These are phyloP conservation scores for Cyanoderma ruficeps DNA, from an alignment of 2,113 vertebrate species.

Conservation along the genomic window DNA sequence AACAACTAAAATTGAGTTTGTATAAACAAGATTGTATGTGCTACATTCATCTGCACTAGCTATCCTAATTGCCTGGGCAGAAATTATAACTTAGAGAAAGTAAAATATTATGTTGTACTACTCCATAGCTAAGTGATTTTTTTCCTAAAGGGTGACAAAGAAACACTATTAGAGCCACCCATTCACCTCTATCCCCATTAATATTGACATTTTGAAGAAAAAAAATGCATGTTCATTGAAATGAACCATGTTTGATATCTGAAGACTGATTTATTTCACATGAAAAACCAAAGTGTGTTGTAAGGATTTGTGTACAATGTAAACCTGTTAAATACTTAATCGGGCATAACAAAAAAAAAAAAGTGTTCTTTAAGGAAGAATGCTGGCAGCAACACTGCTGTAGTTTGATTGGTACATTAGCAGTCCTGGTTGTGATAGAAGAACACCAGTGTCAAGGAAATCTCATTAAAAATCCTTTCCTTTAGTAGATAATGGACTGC, in stretches of 20 bases:
- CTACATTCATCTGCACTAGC: neutral
- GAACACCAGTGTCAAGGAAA: constrained; percentile 15
- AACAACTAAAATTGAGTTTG: neutral
- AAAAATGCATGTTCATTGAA: neutral
- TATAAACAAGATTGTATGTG: neutral
- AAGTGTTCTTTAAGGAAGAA: neutral
- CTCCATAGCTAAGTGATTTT: neutral
- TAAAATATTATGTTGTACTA: neutral
- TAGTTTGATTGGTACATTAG: neutral
- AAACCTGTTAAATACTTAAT: constrained; percentile 37
- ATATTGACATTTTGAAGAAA: constrained; percentile 5
- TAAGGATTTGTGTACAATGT: neutral
- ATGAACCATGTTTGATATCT: neutral
- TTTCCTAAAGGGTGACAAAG: neutral
- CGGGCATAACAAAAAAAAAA: neutral
- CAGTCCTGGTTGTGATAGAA: neutral
- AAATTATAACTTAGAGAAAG: constrained; percentile 16
- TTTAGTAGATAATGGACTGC: constrained; percentile 19
- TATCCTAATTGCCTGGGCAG: constrained; percentile 3
- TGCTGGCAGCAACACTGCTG: neutral
- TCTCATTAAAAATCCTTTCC: constrained; percentile 42
- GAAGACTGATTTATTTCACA: constrained; percentile 19
- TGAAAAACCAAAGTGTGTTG: neutral
- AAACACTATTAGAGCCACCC: neutral
- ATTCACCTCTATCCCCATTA: neutral